A percentile compares a stretch with the other conserved stretches of the same genome.
phyloP scores from a whole-genome alignment of 2,888 invertebrate species.

The Dryocosmus kuriphilus region DNA sequence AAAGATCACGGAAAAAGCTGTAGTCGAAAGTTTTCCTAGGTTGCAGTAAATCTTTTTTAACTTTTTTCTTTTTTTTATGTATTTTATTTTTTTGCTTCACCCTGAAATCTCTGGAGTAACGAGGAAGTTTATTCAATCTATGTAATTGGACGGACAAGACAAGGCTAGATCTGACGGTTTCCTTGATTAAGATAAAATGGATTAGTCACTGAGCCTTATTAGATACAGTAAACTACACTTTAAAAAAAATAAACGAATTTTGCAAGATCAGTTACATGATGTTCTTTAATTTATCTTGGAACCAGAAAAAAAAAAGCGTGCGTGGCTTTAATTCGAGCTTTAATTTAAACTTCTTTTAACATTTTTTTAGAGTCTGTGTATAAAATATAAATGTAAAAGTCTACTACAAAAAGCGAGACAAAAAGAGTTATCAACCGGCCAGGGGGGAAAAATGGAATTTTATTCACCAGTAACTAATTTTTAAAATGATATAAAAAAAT shows the following conservation, averaged over 20 bases:
- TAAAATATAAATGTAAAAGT: too few relatives aligned
- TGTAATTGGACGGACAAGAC: slow-evolving; percentile 50
- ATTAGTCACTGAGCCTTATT: slow-evolving; percentile 29
- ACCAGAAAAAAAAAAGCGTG: background rate
- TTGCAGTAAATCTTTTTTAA: slow-evolving; percentile 42
- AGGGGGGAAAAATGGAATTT: too few relatives aligned
- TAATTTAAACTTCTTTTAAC: too few relatives aligned
- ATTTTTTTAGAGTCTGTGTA: too few relatives aligned
- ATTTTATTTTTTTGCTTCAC: slow-evolving; percentile 47
- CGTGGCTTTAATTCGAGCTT: too few relatives aligned
- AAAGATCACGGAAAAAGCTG: slow-evolving; percentile 66
- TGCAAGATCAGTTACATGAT: background rate
- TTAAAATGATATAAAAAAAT: too few relatives aligned
- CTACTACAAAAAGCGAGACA: too few relatives aligned
- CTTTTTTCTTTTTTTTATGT: slow-evolving; percentile 50
- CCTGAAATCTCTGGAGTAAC: slow-evolving; percentile 40
- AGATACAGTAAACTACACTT: background rate
- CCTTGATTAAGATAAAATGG: slow-evolving; percentile 30
- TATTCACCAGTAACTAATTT: too few relatives aligned
- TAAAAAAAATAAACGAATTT: background rate
- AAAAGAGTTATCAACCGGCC: too few relatives aligned
- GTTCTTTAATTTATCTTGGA: background rate
- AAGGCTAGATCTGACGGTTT: slow-evolving; percentile 47
- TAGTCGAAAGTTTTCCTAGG: slow-evolving; percentile 57
- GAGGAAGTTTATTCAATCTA: slow-evolving; percentile 48